Percentiles rank a stretch among this genome's conserved stretches.
Conservation (phyloP, 1,140 invertebrate genomes). For the Macrotrachela quadricornifera region DNA sequence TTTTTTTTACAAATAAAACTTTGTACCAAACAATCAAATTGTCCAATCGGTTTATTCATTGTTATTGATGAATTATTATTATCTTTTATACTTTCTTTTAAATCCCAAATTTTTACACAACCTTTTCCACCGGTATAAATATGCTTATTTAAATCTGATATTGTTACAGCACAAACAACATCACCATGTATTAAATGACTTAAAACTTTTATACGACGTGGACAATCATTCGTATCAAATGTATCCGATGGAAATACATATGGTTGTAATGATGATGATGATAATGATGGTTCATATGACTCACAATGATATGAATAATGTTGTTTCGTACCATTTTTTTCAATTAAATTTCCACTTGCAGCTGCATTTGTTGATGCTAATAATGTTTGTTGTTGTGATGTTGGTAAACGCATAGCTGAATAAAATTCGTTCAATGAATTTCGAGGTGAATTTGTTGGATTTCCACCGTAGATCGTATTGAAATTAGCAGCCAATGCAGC, state of each 20-base stretch:
- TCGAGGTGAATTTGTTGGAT: background rate
- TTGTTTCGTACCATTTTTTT: too few relatives aligned
- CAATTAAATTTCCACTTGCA: background rate
- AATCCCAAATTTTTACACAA: slow-evolving; percentile 72
- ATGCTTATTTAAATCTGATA: slow-evolving; percentile 65
- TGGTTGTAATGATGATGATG: slow-evolving; percentile 30
- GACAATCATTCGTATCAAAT: slow-evolving; percentile 68
- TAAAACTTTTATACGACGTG: slow-evolving; percentile 64
- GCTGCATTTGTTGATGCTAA: background rate
- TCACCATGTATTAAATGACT: slow-evolving; percentile 81
- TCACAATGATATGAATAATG: too few relatives aligned
- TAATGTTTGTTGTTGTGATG: background rate
- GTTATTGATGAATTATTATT: background rate
- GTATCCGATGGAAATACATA: slow-evolving; percentile 88
- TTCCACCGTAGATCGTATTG: too few relatives aligned
- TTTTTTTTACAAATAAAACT: too few relatives aligned
- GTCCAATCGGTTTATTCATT: slow-evolving; percentile 48
- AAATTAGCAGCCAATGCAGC: too few relatives aligned
- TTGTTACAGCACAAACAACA: slow-evolving; percentile 67
- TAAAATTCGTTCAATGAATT: background rate
- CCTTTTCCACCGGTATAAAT: slow-evolving; percentile 99
- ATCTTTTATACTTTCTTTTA: slow-evolving; percentile 57
- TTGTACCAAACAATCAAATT: slow-evolving; percentile 64
- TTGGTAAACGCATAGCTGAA: background rate
- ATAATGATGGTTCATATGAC: background rate